Conservation (phyloP, 2,888 invertebrate species). For the Chaetogeoica ovagalla region DNA sequence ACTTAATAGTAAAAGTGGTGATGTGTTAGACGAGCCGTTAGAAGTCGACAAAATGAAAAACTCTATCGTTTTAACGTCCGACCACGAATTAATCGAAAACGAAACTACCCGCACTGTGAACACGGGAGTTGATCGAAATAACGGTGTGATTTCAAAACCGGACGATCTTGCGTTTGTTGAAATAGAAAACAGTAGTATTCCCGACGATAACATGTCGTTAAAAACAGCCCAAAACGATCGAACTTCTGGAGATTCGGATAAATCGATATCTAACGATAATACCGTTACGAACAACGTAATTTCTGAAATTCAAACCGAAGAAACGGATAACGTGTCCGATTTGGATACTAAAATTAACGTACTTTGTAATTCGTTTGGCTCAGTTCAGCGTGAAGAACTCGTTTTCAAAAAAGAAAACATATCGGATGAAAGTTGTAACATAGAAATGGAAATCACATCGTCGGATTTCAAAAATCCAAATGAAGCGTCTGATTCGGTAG, state of each 20-base stretch:
- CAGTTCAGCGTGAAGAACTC: not conserved
- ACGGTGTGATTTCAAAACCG: not conserved
- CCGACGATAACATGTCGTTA: not conserved
- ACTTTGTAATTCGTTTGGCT: not conserved
- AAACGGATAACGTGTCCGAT: not conserved
- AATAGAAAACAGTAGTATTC: not conserved
- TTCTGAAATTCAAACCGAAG: not conserved
- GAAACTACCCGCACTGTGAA: not conserved
- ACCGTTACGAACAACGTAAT: not conserved
- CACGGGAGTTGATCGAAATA: not conserved
- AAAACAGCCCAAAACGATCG: not conserved
- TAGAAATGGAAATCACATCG: too few relatives aligned
- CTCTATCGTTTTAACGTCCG: too few relatives aligned
- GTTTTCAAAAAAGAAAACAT: not conserved
- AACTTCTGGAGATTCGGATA: conserved; percentile 12
- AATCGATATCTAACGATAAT: conserved; percentile 1
- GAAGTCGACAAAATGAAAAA: not conserved
- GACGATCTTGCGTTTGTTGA: not conserved
- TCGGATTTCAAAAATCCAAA: conserved; percentile 4
- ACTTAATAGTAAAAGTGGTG: too few relatives aligned
- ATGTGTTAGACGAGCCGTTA: not conserved
- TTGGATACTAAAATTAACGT: not conserved
- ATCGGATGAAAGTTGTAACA: not conserved
- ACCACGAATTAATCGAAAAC: not conserved
- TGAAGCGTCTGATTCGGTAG: not conserved